Evolutionary conservation across 2,888 invertebrate species (phyloP), one percentile per base, ranked within the genome.

Genomic region (Nowickia ferox): DNA sequence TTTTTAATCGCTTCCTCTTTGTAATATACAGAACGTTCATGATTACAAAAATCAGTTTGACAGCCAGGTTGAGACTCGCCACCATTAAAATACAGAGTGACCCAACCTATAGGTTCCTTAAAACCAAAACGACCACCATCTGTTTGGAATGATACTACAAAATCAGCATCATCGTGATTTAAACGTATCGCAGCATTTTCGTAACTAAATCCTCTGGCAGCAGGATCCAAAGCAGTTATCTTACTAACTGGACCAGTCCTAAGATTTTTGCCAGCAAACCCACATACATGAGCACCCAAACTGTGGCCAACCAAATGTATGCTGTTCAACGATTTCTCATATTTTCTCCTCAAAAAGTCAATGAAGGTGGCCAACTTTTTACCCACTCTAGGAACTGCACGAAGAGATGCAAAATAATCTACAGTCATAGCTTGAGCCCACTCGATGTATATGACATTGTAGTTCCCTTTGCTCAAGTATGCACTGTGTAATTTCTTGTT

Each of bases 241-340:
- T 94, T 94, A 88, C 94, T 94, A 69, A 95, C 93, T 65, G 94
- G 93, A 48, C 95, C 95, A 89, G 93, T 90, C 75, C 92, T 93
- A 1, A 94, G 92, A 87, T 93, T 93, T 86, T 94, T 94, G 5
- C 95, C 95, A 11, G 94, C 94, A 81, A 94, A 94, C 0, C 95
- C 95, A 17, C 94, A 94, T 2, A 94, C 94, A 87, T 95, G 95
- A 1, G 95, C 94, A 0, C 95, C 95, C 81, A 95, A 92, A 84
- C 94, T 94, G 87, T 95, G 95, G 0, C 95, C 95, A 76, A 94
- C 94, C 10, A 92, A 76, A 93, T 93, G 90, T 93, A 94, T 88
- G 92, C 91, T 9, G 93, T 94, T 53, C 93, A 93, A 61, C 91
- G 90, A 19, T 92, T 93, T 15, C 92, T 94, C 74, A 92, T 93